These are phyloP conservation scores for Chloropsis hardwickii DNA, from an alignment of 2,113 vertebrate species.

Conservation along the genomic window DNA sequence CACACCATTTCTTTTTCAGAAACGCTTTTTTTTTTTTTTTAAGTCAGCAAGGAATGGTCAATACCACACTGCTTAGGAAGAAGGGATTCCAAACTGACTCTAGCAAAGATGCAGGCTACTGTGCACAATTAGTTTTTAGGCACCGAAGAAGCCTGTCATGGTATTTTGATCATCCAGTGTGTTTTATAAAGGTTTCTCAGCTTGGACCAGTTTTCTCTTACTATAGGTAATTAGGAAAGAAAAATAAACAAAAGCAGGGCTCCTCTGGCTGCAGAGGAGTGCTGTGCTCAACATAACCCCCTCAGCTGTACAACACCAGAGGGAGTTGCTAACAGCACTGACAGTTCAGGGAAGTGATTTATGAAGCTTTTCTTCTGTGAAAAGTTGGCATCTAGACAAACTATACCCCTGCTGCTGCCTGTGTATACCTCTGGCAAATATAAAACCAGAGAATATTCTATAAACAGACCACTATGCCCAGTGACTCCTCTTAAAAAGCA, in stretches of 20 bases:
- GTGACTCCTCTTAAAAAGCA: slow-evolving; percentile 4
- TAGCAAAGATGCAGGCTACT: background rate
- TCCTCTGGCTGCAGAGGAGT: background rate
- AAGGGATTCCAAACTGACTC: background rate
- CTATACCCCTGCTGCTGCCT: background rate
- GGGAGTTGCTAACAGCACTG: slow-evolving; percentile 29
- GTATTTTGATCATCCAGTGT: background rate
- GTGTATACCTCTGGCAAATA: slow-evolving; percentile 1
- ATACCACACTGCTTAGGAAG: background rate
- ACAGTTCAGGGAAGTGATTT: slow-evolving; percentile 34
- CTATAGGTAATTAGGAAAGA: slow-evolving; percentile 18
- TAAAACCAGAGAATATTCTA: slow-evolving; percentile 15
- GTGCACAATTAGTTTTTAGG: background rate
- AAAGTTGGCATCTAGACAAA: slow-evolving; percentile 40
- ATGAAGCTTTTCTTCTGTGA: slow-evolving; percentile 38
- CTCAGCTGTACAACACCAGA: background rate
- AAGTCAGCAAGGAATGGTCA: background rate
- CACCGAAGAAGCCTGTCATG: background rate
- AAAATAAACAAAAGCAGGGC: background rate
- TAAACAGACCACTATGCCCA: background rate
- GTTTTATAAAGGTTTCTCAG: background rate
- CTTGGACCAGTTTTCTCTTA: background rate
- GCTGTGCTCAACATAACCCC: background rate
- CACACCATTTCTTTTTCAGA: background rate
- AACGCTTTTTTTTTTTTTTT: background rate